phyloP scores from a whole-genome alignment of 2,888 invertebrate species.

The Alcis repandata region DNA sequence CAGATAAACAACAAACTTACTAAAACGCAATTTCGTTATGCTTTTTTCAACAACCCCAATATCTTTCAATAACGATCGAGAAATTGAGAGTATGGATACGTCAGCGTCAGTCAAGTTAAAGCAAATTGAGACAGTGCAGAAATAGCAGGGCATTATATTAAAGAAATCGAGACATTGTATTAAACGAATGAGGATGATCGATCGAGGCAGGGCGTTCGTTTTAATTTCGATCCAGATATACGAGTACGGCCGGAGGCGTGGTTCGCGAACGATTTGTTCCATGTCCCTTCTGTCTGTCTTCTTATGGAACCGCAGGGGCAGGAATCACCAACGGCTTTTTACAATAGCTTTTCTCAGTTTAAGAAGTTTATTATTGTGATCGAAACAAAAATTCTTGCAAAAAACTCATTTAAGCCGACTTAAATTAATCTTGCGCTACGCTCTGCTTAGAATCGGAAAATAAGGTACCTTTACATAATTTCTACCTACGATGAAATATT shows the following conservation, averaged over 20 bases:
- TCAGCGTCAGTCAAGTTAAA: conserved; percentile 70
- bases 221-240: conserved; percentile 84
- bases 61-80: conserved; percentile 58
- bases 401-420: no score
- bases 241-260: conserved; percentile 81
- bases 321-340: conserved; percentile 55
- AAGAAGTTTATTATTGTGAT: no score
- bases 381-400: no score
- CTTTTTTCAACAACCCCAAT: conserved; percentile 56
- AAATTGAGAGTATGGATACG: conserved; percentile 66
- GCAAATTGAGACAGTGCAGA: conserved; percentile 72
- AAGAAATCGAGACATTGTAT: conserved; percentile 82
- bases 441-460: no score
- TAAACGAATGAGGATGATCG: conserved; percentile 84
- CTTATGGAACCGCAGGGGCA: conserved; percentile 68
- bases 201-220: conserved; percentile 83
- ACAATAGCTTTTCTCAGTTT: background rate
- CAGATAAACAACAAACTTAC: no score
- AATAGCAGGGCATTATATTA: conserved; percentile 79
- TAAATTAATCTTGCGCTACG: no score
- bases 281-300: conserved; percentile 67
- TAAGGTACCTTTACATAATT: no score
- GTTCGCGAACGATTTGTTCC: conserved; percentile 83
- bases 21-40: conserved; percentile 25
- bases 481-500: background rate